Evolutionary conservation across 1,140 invertebrate species (phyloP), one percentile per base, ranked within the genome.

Genomic region (Neodiprion fabricii): DNA sequence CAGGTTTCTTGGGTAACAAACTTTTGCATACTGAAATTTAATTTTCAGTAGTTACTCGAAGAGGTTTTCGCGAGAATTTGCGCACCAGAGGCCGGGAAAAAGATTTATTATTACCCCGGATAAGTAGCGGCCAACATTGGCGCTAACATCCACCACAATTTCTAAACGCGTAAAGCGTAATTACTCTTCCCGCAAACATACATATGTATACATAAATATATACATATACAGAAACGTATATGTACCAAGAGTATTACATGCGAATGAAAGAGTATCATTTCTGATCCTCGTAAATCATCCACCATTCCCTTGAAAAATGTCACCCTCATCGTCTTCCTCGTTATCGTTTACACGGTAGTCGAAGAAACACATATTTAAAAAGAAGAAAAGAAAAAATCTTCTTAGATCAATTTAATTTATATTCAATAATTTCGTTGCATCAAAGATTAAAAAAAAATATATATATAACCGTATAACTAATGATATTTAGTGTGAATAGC

Each of bases 261-360:
- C 68, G 74, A 40, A 69, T 73, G 75, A 78, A 77, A 81, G 76
- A 74, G 71, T 76, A 77, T 79, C 73, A 78, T 79, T 71, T 74
- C 61, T 76, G 68, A 67, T 71, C 71, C 71, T 73, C 71, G 75
- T 76, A 72, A 79, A 77, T 76, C 76, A 75, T 67, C 48, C 75
- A 61, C 12, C 69, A 40, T 5, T 40, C 4, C 5, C 28, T 40
- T 40, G 28, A 40, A 40, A 40, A 40, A 40, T 40, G 0, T 40
- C 28, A 40, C 28, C 28, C 5, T 40, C 28, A 40, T 4, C 28
- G 1, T 40, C 28, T 40, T 40, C 28, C 2, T 40, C 28, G 28
- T 40, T 40, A 5, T 40, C 28, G 28, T 40, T 40, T 40, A 40
- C 5, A 40, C 28, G 5, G 28, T 5, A 40, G 2, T 40, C 28